These are phyloP conservation scores for Watsonalla cultraria DNA, from an alignment of 2,888 invertebrate genomes.

Conservation along the genomic window DNA sequence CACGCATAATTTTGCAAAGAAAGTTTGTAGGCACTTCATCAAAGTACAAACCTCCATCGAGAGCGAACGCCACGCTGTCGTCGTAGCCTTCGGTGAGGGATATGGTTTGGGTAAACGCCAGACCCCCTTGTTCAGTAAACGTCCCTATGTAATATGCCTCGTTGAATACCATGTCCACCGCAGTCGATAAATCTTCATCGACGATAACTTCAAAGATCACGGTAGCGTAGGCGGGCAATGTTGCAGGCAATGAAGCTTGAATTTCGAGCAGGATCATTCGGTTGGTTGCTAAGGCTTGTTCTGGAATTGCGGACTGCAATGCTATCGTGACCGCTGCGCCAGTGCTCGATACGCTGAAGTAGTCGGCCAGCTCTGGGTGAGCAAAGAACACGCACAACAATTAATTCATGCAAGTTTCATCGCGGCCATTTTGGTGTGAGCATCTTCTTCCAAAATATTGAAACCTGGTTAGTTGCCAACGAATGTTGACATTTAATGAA, in stretches of 20 bases:
- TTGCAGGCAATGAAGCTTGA: constrained; percentile 17
- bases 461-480: too few species aligned
- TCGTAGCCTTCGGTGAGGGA: constrained; percentile 20
- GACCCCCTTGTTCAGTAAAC: constrained; percentile 12
- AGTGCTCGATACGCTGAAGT: constrained; percentile 11
- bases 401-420: background rate
- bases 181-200: constrained; percentile 4
- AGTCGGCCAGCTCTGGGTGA: constrained; percentile 18
- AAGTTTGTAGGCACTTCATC: background rate
- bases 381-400: background rate
- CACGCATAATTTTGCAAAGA: too few species aligned
- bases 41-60: constrained; percentile 26
- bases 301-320: constrained; percentile 16
- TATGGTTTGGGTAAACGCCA: constrained; percentile 14
- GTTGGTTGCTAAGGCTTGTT: constrained; percentile 17
- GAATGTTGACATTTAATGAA: too few species aligned
- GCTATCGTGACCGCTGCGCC: constrained; percentile 13
- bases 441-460: background rate
- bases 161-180: constrained; percentile 16
- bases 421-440: background rate
- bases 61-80: constrained; percentile 15
- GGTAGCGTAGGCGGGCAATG: constrained; percentile 18
- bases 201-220: constrained; percentile 18
- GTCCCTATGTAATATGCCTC: constrained; percentile 22
- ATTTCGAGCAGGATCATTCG: constrained; percentile 21